These are phyloP conservation scores for Amphimallon solstitiale DNA, from an alignment of 2,888 invertebrate species.

Conservation along the genomic window DNA sequence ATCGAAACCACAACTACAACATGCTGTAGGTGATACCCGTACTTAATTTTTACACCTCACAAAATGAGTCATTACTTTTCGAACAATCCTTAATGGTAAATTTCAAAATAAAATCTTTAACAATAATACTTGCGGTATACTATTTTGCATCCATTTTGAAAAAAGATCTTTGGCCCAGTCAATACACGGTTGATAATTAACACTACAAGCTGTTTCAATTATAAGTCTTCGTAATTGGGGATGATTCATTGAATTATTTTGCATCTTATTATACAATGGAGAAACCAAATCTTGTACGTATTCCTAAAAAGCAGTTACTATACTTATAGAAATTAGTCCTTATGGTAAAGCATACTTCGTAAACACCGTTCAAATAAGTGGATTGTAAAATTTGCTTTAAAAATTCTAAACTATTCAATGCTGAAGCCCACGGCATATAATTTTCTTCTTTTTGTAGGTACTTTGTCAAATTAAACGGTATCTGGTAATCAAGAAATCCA, in stretches of 20 bases:
- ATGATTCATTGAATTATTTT: conserved; percentile 65
- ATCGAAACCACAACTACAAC: too few species aligned
- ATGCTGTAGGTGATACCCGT: too few species aligned
- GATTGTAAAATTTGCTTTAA: conserved; percentile 64
- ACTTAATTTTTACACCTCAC: too few species aligned
- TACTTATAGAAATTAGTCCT: conserved; percentile 31
- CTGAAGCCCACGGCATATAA: conserved; percentile 74
- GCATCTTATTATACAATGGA: conserved; percentile 64
- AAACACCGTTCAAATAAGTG: conserved; percentile 66
- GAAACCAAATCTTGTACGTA: conserved; percentile 63
- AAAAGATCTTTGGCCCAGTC: conserved; percentile 66
- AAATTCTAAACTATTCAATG: conserved; percentile 68
- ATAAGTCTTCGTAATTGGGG: conserved; percentile 68
- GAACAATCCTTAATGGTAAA: too few species aligned
- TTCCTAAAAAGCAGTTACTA: conserved; percentile 57
- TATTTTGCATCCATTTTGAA: conserved; percentile 57
- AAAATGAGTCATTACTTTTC: too few species aligned
- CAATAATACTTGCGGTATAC: conserved; percentile 55
- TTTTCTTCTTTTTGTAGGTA: conserved; percentile 72
- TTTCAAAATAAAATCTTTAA: too few species aligned
- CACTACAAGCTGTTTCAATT: conserved; percentile 69
- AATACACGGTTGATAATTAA: conserved; percentile 67
- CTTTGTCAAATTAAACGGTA: conserved; percentile 71
- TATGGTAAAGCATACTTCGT: conserved; percentile 41
- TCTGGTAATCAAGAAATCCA: conserved; percentile 68